Conservation (phyloP, 2,888 invertebrate genomes). For the Agrochola litura region DNA sequence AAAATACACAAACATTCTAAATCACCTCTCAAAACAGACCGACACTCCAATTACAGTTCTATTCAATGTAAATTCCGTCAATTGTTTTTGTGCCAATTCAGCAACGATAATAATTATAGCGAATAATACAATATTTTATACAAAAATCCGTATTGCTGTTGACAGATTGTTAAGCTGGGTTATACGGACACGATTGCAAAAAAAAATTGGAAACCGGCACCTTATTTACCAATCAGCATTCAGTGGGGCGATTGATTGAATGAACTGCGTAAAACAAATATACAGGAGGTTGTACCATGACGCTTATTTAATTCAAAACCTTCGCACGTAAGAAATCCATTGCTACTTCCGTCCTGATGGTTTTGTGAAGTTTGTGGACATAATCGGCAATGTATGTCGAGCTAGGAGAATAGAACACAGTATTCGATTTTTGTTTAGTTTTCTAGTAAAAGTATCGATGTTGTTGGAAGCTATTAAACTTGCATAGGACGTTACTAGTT, state of each 20-base stretch:
- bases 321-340: not conserved
- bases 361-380: fast-evolving
- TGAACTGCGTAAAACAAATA: conserved; percentile 79
- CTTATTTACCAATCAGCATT: conserved; percentile 84
- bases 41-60: conserved; percentile 29
- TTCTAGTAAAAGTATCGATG: conserved; percentile 60
- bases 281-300: conserved; percentile 55
- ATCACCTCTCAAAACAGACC: conserved; percentile 23
- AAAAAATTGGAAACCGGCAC: conserved; percentile 71
- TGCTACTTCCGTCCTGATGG: not conserved
- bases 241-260: conserved; percentile 83
- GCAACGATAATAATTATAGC: conserved; percentile 36
- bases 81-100: conserved; percentile 45
- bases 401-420: fast-evolving
- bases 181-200: conserved; percentile 69
- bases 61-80: conserved; percentile 32
- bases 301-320: not conserved
- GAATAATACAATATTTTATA: conserved; percentile 57
- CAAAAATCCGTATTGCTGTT: conserved; percentile 69
- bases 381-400: conserved; percentile 24
- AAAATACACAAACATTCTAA: conserved; percentile 26
- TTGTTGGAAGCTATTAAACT: conserved; percentile 78
- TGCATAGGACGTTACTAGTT: conserved; percentile 76
- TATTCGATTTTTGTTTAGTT: conserved; percentile 1
- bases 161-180: conserved; percentile 79